These are phyloP conservation scores for Scelioninae gen. 2 DNA, from an alignment of 2,888 invertebrate species.

Conservation along the genomic window DNA sequence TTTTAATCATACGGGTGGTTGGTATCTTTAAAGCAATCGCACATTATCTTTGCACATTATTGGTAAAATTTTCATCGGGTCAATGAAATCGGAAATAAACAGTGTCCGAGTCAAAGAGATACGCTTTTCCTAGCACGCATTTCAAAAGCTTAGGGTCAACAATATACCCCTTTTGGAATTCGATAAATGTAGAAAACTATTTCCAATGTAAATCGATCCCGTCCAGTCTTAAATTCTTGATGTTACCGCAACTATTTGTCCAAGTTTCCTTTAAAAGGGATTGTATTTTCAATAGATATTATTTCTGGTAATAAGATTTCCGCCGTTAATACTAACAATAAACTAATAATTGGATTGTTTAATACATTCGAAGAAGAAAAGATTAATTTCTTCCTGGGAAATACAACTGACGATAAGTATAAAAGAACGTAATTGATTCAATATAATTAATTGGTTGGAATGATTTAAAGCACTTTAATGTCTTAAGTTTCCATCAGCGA, in stretches of 20 bases:
- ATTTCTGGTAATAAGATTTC: background rate
- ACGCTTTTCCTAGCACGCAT: background rate
- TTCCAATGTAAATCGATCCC: constrained; percentile 28
- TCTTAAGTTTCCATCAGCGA: no score
- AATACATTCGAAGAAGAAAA: background rate
- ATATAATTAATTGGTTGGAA: no score
- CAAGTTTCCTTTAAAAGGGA: background rate
- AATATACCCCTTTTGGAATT: constrained; percentile 20
- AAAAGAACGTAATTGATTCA: no score
- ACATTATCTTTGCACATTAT: no score
- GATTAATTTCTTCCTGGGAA: no score
- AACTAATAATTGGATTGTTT: no score
- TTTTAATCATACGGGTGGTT: no score
- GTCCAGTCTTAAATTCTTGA: constrained; percentile 18
- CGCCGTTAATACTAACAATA: no score
- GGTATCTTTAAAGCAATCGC: no score
- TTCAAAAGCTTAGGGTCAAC: background rate
- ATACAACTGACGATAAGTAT: no score
- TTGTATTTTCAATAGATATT: constrained; percentile 10
- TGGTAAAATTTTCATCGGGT: background rate
- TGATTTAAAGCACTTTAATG: no score
- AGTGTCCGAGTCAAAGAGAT: background rate
- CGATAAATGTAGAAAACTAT: constrained; percentile 32
- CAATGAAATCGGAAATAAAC: background rate
- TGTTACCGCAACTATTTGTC: constrained; percentile 28